A percentile compares a stretch with the other conserved stretches of the same genome.
phyloP scores from a whole-genome alignment of 2,113 vertebrate species.

The Pseudopipra pipra region DNA sequence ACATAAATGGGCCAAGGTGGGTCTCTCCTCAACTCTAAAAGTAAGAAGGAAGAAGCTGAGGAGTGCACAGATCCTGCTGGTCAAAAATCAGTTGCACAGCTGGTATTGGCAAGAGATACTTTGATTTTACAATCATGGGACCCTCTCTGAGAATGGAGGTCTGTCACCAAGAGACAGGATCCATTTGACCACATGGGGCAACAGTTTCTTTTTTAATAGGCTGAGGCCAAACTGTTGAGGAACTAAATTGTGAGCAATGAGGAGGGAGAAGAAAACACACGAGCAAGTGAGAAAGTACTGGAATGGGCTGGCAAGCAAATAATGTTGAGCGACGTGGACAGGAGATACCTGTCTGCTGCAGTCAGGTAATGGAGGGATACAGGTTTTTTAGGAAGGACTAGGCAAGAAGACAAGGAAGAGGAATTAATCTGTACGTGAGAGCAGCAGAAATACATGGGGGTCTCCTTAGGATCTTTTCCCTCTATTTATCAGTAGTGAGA shows the following conservation, averaged over 20 bases:
- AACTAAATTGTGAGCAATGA: not conserved
- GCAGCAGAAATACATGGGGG: not conserved
- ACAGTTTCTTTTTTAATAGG: not conserved
- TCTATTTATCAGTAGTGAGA: not conserved
- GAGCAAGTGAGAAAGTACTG: not conserved
- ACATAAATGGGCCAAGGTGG: not conserved
- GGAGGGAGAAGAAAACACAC: not conserved
- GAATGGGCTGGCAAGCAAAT: not conserved
- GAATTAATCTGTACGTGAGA: not conserved
- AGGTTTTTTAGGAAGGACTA: not conserved
- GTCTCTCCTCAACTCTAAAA: not conserved
- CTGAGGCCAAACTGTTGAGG: not conserved
- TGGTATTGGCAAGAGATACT: not conserved
- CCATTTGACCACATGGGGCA: not conserved
- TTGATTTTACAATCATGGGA: not conserved
- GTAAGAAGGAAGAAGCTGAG: not conserved
- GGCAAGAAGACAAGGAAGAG: not conserved
- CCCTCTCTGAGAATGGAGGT: not conserved
- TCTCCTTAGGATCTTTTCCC: not conserved
- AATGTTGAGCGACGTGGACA: not conserved
- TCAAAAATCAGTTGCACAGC: not conserved
- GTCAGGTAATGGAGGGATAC: not conserved
- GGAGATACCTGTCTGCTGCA: not conserved
- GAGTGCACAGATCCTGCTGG: accelerated
- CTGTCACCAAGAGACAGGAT: not conserved